Percentiles rank a stretch among this genome's conserved stretches.
phyloP scores from a whole-genome alignment of 2,888 invertebrate species.

The Perizoma flavofasciatum region DNA sequence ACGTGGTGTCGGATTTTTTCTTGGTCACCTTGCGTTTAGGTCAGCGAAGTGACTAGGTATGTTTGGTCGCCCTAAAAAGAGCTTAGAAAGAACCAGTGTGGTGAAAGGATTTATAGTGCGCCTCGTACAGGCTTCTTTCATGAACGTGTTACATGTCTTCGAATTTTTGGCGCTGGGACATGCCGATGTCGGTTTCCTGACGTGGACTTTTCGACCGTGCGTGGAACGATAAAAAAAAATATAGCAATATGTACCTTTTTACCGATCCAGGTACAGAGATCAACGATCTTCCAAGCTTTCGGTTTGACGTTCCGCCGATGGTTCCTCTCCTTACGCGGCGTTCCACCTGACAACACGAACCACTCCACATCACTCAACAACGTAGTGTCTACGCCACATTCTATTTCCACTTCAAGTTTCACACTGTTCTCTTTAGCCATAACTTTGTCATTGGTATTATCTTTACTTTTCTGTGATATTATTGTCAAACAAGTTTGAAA shows the following conservation, averaged over 20 bases:
- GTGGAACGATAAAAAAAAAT: neutral
- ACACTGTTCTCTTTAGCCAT: constrained; percentile 47
- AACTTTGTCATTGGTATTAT: constrained; percentile 1
- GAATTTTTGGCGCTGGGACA: no score
- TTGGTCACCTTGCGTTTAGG: no score
- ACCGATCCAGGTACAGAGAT: constrained; percentile 75
- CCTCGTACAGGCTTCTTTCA: no score
- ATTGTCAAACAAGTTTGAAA: constrained; percentile 15
- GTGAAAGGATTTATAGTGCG: no score
- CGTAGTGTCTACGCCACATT: constrained; percentile 59
- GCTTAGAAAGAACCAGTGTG: no score
- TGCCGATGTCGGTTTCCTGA: no score
- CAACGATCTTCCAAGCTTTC: constrained; percentile 66
- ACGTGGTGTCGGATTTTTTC: no score
- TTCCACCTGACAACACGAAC: constrained; percentile 72
- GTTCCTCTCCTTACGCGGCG: constrained; percentile 62
- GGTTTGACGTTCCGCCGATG: constrained; percentile 57
- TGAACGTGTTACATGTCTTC: no score
- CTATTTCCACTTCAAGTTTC: constrained; percentile 66
- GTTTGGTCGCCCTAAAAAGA: no score
- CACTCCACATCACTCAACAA: constrained; percentile 67
- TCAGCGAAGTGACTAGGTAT: no score
- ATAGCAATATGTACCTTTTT: constrained; percentile 59
- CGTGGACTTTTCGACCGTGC: no score
- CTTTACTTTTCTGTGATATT: neutral